Percentiles rank a stretch among this genome's conserved stretches.
These are phyloP conservation scores for Choristoneura rosaceana DNA, from an alignment of 2,888 invertebrate genomes.

Conservation along the genomic window DNA sequence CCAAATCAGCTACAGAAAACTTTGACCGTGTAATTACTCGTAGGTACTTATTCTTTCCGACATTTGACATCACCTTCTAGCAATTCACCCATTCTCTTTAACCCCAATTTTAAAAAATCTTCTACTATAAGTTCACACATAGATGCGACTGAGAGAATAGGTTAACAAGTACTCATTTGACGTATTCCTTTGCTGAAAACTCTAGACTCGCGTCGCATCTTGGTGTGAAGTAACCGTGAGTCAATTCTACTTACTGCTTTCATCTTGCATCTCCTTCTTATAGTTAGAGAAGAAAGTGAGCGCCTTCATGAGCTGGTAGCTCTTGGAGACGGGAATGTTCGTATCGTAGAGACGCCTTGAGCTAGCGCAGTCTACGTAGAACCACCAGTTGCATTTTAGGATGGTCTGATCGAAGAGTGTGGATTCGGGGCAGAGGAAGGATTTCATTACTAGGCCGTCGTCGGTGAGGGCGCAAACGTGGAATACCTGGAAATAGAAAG, in stretches of 20 bases:
- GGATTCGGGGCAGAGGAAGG: slow-evolving; percentile 95
- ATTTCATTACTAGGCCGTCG: slow-evolving; percentile 95
- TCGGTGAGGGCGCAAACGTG: slow-evolving; percentile 96
- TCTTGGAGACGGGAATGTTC: slow-evolving; percentile 95
- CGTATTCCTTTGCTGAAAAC: no score
- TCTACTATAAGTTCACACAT: no score
- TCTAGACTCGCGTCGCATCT: no score
- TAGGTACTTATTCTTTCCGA: no score
- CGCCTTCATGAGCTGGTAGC: slow-evolving; percentile 96
- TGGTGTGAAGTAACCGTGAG: neutral
- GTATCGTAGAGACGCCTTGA: slow-evolving; percentile 93
- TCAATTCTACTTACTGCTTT: slow-evolving; percentile 48
- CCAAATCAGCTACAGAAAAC: no score
- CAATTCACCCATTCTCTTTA: no score
- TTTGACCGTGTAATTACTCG: no score
- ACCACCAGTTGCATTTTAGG: slow-evolving; percentile 97
- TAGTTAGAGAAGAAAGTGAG: slow-evolving; percentile 95
- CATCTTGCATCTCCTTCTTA: slow-evolving; percentile 87
- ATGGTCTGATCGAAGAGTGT: slow-evolving; percentile 96
- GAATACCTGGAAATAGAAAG: slow-evolving; percentile 89
- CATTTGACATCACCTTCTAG: no score
- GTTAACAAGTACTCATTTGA: no score
- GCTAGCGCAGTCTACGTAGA: slow-evolving; percentile 95
- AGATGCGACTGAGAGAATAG: no score
- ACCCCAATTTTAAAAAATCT: neutral